Conservation (phyloP, 1,140 invertebrate species). For the Bombus haemorrhoidalis region DNA sequence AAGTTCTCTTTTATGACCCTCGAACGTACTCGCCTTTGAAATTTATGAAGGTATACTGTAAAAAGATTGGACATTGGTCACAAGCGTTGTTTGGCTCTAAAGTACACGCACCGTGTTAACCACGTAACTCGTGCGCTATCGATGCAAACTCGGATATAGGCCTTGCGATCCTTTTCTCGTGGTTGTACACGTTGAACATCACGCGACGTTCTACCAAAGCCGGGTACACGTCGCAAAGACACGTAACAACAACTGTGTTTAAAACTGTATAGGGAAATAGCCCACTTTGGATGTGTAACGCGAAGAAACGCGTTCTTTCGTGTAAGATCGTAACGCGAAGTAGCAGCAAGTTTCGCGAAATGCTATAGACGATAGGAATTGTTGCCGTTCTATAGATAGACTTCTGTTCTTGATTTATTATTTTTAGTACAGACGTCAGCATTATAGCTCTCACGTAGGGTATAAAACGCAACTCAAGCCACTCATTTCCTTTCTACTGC, state of each 20-base stretch:
- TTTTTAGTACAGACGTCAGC: conserved; percentile 63
- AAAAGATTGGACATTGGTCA: conserved; percentile 48
- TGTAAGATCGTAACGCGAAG: neutral
- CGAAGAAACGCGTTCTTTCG: neutral
- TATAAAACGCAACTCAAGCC: conserved; percentile 51
- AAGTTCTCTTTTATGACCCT: neutral
- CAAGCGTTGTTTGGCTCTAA: conserved; percentile 41
- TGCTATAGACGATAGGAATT: neutral
- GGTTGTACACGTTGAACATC: conserved; percentile 29
- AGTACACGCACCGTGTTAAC: conserved; percentile 41
- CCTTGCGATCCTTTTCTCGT: conserved; percentile 37
- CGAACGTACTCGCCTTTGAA: neutral
- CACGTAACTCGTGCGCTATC: conserved; percentile 42
- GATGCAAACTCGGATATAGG: conserved; percentile 44
- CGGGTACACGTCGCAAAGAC: conserved; percentile 28
- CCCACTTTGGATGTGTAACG: neutral
- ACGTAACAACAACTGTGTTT: conserved; percentile 32
- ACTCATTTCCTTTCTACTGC: conserved; percentile 61
- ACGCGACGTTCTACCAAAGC: conserved; percentile 48
- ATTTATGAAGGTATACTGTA: conserved; percentile 8
- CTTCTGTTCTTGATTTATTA: conserved; percentile 56
- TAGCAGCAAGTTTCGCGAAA: neutral
- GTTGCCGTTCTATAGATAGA: conserved; percentile 17
- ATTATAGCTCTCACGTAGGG: conserved; percentile 48
- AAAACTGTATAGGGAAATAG: neutral